Percentiles rank a stretch among this genome's conserved stretches.
phyloP scores from a whole-genome alignment of 2,888 invertebrate genomes.

The Micropterix aruncella region DNA sequence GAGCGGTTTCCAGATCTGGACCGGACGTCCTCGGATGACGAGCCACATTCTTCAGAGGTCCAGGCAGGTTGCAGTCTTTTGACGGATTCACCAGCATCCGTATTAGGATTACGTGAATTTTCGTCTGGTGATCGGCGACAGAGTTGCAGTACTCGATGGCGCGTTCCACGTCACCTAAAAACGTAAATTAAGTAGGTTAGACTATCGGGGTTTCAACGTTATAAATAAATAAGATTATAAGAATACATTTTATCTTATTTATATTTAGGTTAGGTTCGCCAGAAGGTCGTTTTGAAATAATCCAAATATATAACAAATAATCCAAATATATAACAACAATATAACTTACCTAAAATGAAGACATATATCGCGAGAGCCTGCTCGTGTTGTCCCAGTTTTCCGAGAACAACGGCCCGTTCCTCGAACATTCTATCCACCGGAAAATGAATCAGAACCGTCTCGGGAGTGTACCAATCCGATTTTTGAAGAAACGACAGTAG shows the following conservation, averaged over 20 bases:
- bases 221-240: too few species aligned
- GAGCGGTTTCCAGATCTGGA: conserved; percentile 66
- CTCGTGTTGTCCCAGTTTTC: conserved; percentile 80
- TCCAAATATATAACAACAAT: too few species aligned
- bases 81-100: conserved; percentile 32
- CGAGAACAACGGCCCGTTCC: conserved; percentile 89
- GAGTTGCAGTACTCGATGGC: conserved; percentile 78
- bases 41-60: conserved; percentile 30
- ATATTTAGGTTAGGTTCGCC: too few species aligned
- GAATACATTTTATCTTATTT: too few species aligned
- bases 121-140: conserved; percentile 35
- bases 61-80: conserved; percentile 20
- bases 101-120: conserved; percentile 49
- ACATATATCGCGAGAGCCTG: conserved; percentile 89
- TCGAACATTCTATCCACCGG: conserved; percentile 76
- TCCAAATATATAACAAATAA: too few species aligned
- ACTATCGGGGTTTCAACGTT: too few species aligned
- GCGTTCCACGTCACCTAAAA: conserved; percentile 55
- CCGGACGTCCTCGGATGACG: conserved; percentile 46
- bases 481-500: conserved; percentile 68
- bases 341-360: conserved; percentile 54
- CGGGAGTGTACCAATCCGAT: conserved; percentile 72
- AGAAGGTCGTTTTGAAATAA: too few species aligned
- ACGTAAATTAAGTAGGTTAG: background rate
- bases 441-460: conserved; percentile 74